These are phyloP conservation scores for Oligia fasciuncula DNA, from an alignment of 2,888 invertebrate species.

Conservation along the genomic window DNA sequence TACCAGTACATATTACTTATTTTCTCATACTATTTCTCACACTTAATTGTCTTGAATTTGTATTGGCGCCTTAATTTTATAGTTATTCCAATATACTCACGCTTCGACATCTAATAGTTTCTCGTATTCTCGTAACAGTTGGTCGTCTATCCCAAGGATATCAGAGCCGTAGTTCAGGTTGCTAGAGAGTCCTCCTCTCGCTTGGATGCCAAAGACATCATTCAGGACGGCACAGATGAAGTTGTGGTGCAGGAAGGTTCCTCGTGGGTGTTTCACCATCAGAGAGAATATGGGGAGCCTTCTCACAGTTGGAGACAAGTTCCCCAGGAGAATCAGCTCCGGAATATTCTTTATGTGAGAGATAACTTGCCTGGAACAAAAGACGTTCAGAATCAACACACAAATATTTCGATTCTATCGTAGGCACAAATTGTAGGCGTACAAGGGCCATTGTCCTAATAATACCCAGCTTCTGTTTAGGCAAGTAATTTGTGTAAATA, in stretches of 20 bases:
- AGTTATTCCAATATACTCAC: constrained; percentile 73
- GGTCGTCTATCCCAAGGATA: constrained; percentile 95
- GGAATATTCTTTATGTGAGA: constrained; percentile 95
- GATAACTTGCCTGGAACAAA: constrained; percentile 92
- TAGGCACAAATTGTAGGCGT: constrained; percentile 3
- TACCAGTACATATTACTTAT: constrained; percentile 49
- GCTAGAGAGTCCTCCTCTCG: constrained; percentile 94
- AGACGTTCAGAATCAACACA: constrained; percentile 1
- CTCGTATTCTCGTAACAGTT: constrained; percentile 94
- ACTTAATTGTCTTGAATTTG: constrained; percentile 34
- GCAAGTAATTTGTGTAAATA: constrained; percentile 20
- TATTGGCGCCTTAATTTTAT: constrained; percentile 16
- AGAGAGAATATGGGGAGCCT: constrained; percentile 96
- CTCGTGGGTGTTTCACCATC: constrained; percentile 94
- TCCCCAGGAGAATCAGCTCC: constrained; percentile 94
- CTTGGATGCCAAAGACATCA: constrained; percentile 97
- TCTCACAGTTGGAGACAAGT: constrained; percentile 91
- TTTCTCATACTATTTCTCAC: constrained; percentile 25
- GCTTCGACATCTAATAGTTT: constrained; percentile 88
- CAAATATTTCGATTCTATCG: constrained; percentile 1
- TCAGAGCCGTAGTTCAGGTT: constrained; percentile 96
- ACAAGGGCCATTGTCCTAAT: constrained; percentile 21
- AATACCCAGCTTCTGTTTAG: constrained; percentile 13
- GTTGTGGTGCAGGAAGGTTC: constrained; percentile 96
- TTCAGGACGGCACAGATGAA: constrained; percentile 96